A percentile compares a stretch with the other conserved stretches of the same genome.
Evolutionary conservation across 2,888 invertebrate species (phyloP).

Genomic region (Craniophora ligustri): DNA sequence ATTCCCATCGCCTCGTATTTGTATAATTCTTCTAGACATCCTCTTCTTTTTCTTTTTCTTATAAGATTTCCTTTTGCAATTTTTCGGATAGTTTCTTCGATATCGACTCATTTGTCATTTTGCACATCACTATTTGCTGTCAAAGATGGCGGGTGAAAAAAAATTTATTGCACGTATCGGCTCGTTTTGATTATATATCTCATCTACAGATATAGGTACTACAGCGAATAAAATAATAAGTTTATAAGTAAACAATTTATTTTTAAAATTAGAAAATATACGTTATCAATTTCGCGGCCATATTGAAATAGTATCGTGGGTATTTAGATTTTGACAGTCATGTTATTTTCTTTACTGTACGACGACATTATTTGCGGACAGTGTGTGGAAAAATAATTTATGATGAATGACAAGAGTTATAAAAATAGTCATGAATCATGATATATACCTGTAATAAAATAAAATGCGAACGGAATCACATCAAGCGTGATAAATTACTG

Average conservation of each 20-base stretch:
- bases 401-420: conserved; percentile 17
- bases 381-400: conserved; percentile 6
- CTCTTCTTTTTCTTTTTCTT: conserved; percentile 40
- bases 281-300: conserved; percentile 32
- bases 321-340: conserved; percentile 25
- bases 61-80: conserved; percentile 28
- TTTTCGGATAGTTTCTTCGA: conserved; percentile 33
- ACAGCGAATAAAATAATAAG: neutral
- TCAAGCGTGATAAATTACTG: conserved; percentile 10
- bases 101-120: conserved; percentile 53
- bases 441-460: conserved; percentile 25
- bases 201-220: neutral
- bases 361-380: conserved; percentile 23
- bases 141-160: conserved; percentile 27
- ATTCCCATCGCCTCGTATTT: conserved; percentile 81
- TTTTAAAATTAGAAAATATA: conserved; percentile 20
- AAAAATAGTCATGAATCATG: conserved; percentile 29
- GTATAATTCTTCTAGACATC: conserved; percentile 70
- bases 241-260: neutral
- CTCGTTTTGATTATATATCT: conserved; percentile 7
- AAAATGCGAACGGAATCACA: conserved; percentile 30
- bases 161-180: neutral
- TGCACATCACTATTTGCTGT: conserved; percentile 44
- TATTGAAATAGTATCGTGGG: conserved; percentile 24
- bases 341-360: conserved; percentile 10